Conservation (phyloP, 2,888 invertebrate genomes). For the Brenthis hecate region DNA sequence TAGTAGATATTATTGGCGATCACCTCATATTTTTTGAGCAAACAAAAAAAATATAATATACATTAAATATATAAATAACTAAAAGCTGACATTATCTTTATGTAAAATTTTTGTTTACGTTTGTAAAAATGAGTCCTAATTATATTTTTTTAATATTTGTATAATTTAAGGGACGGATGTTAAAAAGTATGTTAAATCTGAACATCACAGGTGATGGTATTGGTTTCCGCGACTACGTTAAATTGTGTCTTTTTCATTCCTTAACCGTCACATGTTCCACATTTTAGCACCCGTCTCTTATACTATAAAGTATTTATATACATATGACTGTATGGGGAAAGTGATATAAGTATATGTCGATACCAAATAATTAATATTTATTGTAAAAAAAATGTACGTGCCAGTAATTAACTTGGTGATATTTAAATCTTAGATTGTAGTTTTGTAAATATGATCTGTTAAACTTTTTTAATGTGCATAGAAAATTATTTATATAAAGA, state of each 20-base stretch:
- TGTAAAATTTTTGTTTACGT: background rate
- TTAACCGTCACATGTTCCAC: too few species aligned
- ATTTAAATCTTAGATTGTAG: constrained; percentile 45
- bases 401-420: constrained; percentile 58
- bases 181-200: background rate
- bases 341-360: constrained; percentile 57
- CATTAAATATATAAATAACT: too few species aligned
- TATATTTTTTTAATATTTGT: background rate
- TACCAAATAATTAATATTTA: constrained; percentile 75
- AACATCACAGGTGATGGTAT: too few species aligned
- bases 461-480: too few species aligned
- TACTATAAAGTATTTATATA: constrained; percentile 16
- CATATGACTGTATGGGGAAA: constrained; percentile 11
- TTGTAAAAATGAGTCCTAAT: background rate
- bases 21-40: too few species aligned
- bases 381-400: constrained; percentile 60
- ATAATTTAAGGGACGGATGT: constrained; percentile 10
- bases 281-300: constrained; percentile 5
- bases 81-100: too few species aligned
- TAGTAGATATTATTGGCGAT: too few species aligned
- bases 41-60: too few species aligned
- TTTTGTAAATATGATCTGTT: constrained; percentile 30
- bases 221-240: too few species aligned
- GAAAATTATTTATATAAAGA: too few species aligned
- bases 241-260: too few species aligned